Conservation (phyloP, 2,797 vertebrate genomes). For the Pantherophis alleghaniensis region DNA sequence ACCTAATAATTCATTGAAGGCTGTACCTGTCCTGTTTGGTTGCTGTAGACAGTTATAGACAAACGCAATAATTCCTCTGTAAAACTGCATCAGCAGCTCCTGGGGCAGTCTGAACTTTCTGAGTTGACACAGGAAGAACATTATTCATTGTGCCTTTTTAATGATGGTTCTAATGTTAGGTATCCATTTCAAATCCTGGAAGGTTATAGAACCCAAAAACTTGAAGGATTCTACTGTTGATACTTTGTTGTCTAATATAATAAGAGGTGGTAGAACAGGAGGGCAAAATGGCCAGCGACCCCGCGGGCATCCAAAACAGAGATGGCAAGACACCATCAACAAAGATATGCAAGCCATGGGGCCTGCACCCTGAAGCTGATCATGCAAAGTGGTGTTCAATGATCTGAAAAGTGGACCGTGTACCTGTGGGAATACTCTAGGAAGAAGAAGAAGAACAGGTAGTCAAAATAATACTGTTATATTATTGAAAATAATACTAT, state of each 20-base stretch:
- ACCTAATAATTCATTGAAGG: neutral
- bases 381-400: no score
- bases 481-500: neutral
- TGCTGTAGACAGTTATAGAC: neutral
- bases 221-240: neutral
- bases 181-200: neutral
- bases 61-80: neutral
- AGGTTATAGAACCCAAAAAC: neutral
- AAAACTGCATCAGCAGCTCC: neutral
- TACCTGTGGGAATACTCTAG: no score
- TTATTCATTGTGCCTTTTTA: neutral
- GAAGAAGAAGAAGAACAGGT: no score
- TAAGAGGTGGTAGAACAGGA: neutral
- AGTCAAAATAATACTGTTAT: neutral
- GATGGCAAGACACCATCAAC: no score
- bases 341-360: no score
- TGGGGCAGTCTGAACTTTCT: neutral
- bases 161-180: neutral
- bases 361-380: no score
- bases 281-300: neutral
- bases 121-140: neutral
- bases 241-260: neutral
- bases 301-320: no score
- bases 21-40: neutral
- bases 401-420: no score